Conservation (phyloP, 2,113 vertebrate genomes). For the Stercorarius parasiticus region DNA sequence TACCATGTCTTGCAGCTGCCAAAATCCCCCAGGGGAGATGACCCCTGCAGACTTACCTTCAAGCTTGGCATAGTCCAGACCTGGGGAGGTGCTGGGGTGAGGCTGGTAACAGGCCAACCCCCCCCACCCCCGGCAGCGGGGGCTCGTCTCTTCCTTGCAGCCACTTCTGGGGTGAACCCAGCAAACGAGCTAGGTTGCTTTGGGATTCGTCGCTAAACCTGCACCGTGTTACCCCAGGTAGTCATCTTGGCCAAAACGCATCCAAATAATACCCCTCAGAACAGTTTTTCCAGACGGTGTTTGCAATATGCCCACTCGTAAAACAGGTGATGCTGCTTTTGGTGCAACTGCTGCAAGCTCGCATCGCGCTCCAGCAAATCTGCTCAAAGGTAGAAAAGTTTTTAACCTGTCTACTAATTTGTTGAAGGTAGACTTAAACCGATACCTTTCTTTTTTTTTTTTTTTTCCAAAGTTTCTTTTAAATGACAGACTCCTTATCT, state of each 20-base stretch:
- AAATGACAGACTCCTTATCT: background rate
- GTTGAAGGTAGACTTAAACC: background rate
- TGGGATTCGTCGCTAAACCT: background rate
- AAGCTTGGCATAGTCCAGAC: background rate
- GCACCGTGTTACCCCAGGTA: fast-evolving
- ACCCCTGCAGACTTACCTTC: background rate
- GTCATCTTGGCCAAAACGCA: background rate
- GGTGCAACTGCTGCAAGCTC: background rate
- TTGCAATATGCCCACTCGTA: fast-evolving
- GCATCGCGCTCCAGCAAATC: background rate
- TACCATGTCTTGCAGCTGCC: background rate
- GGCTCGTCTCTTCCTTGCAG: background rate
- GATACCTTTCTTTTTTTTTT: background rate
- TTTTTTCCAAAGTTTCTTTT: background rate
- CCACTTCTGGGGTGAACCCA: background rate
- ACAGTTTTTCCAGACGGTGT: background rate
- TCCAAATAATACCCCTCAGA: background rate
- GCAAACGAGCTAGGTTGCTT: fast-evolving
- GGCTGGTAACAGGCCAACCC: fast-evolving
- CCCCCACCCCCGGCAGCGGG: fast-evolving
- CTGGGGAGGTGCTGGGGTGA: background rate
- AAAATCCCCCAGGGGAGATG: background rate
- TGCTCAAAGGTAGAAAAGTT: background rate
- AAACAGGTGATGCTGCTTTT: background rate
- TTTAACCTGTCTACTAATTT: background rate